A percentile compares a stretch with the other conserved stretches of the same genome.
phyloP scores from a whole-genome alignment of 2,888 invertebrate genomes.

The Drosophila borealis region DNA sequence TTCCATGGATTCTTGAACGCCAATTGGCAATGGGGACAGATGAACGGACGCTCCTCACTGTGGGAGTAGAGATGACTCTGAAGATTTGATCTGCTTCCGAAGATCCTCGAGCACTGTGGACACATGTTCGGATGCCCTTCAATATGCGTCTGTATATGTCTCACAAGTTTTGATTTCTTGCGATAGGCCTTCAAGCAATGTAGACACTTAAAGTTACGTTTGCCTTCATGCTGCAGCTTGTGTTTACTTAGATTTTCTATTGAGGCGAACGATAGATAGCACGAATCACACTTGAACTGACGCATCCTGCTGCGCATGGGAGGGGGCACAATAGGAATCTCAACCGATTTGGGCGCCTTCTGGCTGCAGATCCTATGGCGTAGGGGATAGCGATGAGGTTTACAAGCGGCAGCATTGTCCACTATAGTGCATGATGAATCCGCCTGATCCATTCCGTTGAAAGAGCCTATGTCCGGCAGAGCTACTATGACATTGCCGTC shows the following conservation, averaged over 20 bases:
- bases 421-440: neutral
- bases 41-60: neutral
- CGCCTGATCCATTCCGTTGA: neutral
- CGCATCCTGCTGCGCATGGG: neutral
- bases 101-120: conserved; percentile 3
- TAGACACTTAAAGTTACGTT: conserved; percentile 3
- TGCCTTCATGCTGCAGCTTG: neutral
- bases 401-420: too few species aligned
- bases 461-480: too few species aligned
- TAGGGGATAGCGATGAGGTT: neutral
- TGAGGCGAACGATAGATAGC: neutral
- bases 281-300: conserved; percentile 8
- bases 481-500: too few species aligned
- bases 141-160: conserved; percentile 9
- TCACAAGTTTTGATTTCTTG: neutral
- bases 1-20: neutral
- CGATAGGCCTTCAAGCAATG: conserved; percentile 12
- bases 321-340: neutral
- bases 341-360: neutral
- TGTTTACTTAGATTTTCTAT: neutral
- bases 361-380: neutral
- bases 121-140: conserved; percentile 6
- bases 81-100: neutral
- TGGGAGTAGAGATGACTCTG: neutral
- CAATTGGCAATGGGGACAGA: conserved; percentile 7